A percentile compares a stretch with the other conserved stretches of the same genome.
Conservation (phyloP, 2,888 invertebrate genomes). For the Stegophylla sp. region DNA sequence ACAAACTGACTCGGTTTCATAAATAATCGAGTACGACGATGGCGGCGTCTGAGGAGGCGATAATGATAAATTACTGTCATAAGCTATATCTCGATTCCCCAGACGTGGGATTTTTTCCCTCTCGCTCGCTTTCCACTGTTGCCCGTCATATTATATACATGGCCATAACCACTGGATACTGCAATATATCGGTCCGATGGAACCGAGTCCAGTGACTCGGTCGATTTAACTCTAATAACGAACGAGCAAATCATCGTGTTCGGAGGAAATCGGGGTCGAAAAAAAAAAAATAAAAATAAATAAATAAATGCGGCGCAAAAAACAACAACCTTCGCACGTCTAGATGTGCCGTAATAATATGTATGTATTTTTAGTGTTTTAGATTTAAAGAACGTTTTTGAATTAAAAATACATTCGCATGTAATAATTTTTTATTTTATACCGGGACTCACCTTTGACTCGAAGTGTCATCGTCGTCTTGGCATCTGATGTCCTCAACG, state of each 20-base stretch:
- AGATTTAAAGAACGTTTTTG: slow-evolving; percentile 41
- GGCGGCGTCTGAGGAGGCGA: slow-evolving; percentile 27
- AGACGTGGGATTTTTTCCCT: not conserved
- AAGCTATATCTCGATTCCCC: slow-evolving; percentile 50
- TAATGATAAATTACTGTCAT: slow-evolving; percentile 57
- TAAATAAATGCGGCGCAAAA: no score
- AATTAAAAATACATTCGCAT: no score
- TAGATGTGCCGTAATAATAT: not conserved
- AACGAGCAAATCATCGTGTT: not conserved
- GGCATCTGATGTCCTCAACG: slow-evolving; percentile 7
- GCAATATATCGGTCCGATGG: slow-evolving; percentile 5
- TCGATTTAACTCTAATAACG: slow-evolving; percentile 16
- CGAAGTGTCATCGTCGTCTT: slow-evolving; percentile 42
- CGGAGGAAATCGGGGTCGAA: not conserved
- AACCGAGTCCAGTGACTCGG: slow-evolving; percentile 16
- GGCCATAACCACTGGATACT: slow-evolving; percentile 20
- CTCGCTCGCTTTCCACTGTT: not conserved
- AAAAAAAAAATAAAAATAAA: no score
- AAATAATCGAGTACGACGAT: slow-evolving; percentile 52
- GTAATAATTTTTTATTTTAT: not conserved
- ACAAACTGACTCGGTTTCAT: slow-evolving; percentile 32
- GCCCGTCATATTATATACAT: slow-evolving; percentile 26
- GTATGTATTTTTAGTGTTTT: no score
- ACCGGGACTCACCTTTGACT: slow-evolving; percentile 23
- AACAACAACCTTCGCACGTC: not conserved